phyloP scores from a whole-genome alignment of 1,140 invertebrate genomes.

The Ctenoplectra terminalis region DNA sequence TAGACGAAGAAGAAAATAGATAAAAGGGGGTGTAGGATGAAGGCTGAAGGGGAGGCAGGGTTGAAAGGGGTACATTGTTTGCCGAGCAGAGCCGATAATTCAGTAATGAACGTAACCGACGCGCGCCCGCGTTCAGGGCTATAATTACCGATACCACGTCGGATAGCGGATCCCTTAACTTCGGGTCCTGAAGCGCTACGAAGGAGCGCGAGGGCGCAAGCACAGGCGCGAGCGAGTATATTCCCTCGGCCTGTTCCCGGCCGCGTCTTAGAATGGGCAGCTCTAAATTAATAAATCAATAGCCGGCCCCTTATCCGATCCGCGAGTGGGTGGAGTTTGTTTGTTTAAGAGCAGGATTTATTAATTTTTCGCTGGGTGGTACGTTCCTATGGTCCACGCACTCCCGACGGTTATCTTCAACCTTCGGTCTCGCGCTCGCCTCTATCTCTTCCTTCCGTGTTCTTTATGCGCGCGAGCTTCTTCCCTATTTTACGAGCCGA shows the following conservation, averaged over 20 bases:
- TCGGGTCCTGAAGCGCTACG: conserved; percentile 71
- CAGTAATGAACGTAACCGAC: conserved; percentile 83
- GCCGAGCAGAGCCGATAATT: conserved; percentile 81
- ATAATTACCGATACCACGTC: conserved; percentile 83
- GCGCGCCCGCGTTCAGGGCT: conserved; percentile 80
- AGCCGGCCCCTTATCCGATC: conserved; percentile 80
- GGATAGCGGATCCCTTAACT: conserved; percentile 82
- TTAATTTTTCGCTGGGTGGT: conserved; percentile 82
- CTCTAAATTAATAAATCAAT: conserved; percentile 84
- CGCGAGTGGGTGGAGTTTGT: conserved; percentile 82
- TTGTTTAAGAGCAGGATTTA: conserved; percentile 83
- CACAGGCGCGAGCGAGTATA: conserved; percentile 56
- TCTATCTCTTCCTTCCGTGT: conserved; percentile 65
- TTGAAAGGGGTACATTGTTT: conserved; percentile 80
- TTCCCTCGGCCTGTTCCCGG: conserved; percentile 36
- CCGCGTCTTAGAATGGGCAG: conserved; percentile 81
- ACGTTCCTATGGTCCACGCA: conserved; percentile 68
- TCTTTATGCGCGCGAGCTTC: conserved; percentile 58
- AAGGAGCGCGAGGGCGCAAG: conserved; percentile 66
- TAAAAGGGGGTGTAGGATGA: conserved; percentile 42
- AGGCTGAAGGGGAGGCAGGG: conserved; percentile 47
- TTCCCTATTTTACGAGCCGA: conserved; percentile 49
- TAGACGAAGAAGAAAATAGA: conserved; percentile 30
- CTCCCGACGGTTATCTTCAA: conserved; percentile 52
- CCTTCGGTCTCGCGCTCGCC: conserved; percentile 45